A percentile compares a stretch with the other conserved stretches of the same genome.
These are phyloP conservation scores for Trachelipus rathkii DNA, from an alignment of 1,140 invertebrate genomes.

Conservation along the genomic window DNA sequence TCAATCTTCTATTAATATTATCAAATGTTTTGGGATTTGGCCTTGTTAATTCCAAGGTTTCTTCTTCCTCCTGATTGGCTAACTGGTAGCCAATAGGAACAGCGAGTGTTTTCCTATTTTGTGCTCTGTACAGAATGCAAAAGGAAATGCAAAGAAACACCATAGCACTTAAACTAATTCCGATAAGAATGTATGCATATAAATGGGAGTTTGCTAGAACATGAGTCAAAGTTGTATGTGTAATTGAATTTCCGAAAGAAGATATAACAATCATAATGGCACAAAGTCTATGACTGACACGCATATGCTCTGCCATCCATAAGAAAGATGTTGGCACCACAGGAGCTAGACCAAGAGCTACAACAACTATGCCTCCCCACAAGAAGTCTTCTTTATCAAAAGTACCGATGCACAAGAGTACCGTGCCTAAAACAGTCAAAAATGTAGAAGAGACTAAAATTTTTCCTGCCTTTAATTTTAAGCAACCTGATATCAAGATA, in stretches of 20 bases:
- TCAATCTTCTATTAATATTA: slow-evolving; percentile 1
- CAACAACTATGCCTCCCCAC: slow-evolving; percentile 48
- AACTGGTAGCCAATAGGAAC: slow-evolving; percentile 46
- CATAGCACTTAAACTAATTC: slow-evolving; percentile 29
- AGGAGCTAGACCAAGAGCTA: slow-evolving; percentile 55
- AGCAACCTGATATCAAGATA: slow-evolving; percentile 50
- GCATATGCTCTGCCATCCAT: slow-evolving; percentile 55
- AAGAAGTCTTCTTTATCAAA: slow-evolving; percentile 46
- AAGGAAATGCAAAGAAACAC: slow-evolving; percentile 32
- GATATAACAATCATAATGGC: slow-evolving; percentile 54
- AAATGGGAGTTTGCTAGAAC: slow-evolving; percentile 31
- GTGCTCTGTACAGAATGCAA: slow-evolving; percentile 35
- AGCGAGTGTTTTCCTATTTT: slow-evolving; percentile 31
- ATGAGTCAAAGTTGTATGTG: slow-evolving; percentile 32
- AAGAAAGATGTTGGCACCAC: slow-evolving; percentile 54
- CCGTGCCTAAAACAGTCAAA: slow-evolving; percentile 50
- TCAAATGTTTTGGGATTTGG: slow-evolving; percentile 20
- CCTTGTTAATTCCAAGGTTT: slow-evolving; percentile 45
- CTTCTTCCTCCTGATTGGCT: slow-evolving; percentile 47
- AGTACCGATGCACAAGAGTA: slow-evolving; percentile 50
- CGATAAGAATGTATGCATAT: slow-evolving; percentile 35
- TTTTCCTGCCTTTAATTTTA: slow-evolving; percentile 49
- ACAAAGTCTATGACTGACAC: slow-evolving; percentile 54
- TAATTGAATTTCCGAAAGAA: slow-evolving; percentile 51
- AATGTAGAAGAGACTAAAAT: slow-evolving; percentile 51